These are phyloP conservation scores for Ranitomeya imitator DNA, from an alignment of 2,113 vertebrate species.

Conservation along the genomic window DNA sequence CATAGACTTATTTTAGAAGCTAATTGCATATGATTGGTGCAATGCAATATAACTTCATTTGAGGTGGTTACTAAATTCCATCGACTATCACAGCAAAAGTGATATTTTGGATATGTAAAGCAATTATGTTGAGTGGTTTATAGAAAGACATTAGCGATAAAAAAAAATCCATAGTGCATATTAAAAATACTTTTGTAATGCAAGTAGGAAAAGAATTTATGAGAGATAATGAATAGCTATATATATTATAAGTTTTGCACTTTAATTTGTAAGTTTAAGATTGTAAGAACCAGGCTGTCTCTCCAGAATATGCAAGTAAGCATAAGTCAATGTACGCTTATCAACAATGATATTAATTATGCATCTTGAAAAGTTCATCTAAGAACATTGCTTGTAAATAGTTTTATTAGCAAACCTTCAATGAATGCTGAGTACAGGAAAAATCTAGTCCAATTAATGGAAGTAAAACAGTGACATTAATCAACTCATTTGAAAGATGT, in stretches of 20 bases:
- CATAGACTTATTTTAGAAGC: not conserved
- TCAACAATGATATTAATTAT: slow-evolving; percentile 41
- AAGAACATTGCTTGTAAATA: slow-evolving; percentile 32
- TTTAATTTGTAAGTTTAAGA: not conserved
- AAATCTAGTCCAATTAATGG: slow-evolving; percentile 18
- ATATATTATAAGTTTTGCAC: not conserved
- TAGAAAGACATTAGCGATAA: slow-evolving; percentile 12
- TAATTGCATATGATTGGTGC: not conserved
- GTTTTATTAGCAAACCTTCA: slow-evolving; percentile 19
- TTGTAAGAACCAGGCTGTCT: not conserved
- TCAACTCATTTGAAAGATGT: slow-evolving; percentile 4
- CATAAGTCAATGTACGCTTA: slow-evolving; percentile 15
- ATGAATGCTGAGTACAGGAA: slow-evolving; percentile 29
- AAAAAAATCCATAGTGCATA: not conserved
- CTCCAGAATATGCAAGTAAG: not conserved
- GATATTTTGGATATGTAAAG: not conserved
- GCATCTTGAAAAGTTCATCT: slow-evolving; percentile 32
- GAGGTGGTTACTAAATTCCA: not conserved
- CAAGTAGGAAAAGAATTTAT: slow-evolving; percentile 4
- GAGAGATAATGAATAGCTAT: not conserved
- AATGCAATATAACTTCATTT: not conserved
- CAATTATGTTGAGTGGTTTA: slow-evolving; percentile 12
- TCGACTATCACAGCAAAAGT: not conserved
- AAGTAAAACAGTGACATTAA: slow-evolving; percentile 21
- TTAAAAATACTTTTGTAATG: not conserved